These are phyloP conservation scores for Oncorhynchus keta DNA, from an alignment of 2,113 vertebrate species.

Conservation along the genomic window DNA sequence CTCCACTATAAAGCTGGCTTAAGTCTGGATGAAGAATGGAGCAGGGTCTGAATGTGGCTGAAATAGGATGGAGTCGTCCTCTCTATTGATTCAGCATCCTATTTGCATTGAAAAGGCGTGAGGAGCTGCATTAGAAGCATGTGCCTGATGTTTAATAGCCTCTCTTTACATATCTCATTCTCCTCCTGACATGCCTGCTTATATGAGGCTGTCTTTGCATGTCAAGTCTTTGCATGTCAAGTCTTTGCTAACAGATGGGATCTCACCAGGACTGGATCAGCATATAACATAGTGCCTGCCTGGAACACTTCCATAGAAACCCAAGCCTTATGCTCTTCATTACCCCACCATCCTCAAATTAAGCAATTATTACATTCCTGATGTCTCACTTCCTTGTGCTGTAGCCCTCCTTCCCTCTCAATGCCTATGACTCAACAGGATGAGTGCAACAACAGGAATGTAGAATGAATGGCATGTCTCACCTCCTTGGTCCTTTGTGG, in stretches of 20 bases:
- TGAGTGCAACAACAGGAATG: not conserved
- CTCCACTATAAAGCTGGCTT: not conserved
- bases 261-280: not conserved
- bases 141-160: constrained; percentile 24
- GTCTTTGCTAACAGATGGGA: not conserved
- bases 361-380: constrained; percentile 60
- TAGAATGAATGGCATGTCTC: not conserved
- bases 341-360: constrained; percentile 64
- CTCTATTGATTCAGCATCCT: constrained; percentile 8
- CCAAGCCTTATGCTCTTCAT: constrained; percentile 59
- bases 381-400: constrained; percentile 36
- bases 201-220: constrained; percentile 31
- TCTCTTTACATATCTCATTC: constrained; percentile 47
- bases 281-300: constrained; percentile 21
- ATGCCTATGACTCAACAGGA: not conserved
- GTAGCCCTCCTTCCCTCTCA: not conserved
- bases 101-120: not conserved
- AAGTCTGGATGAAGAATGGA: not conserved
- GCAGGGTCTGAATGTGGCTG: not conserved
- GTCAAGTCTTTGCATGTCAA: not conserved
- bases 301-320: constrained; percentile 42
- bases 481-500: too few relatives aligned
- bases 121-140: constrained; percentile 13
- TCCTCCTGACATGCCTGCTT: constrained; percentile 23
- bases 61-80: not conserved